phyloP scores from a whole-genome alignment of 2,888 invertebrate genomes.

The Eilema griseolum region DNA sequence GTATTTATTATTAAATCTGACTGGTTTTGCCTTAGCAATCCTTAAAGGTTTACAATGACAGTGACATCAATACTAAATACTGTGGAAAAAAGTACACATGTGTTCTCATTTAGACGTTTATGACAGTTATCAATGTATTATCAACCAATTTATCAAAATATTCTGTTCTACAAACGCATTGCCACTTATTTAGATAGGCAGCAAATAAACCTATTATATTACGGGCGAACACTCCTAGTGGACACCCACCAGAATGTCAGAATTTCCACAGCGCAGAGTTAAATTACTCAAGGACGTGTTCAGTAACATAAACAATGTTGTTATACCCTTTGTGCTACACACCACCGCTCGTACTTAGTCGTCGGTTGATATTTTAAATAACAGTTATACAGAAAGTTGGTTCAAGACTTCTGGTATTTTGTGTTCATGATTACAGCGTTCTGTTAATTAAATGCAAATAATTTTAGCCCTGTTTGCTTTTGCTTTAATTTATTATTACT shows the following conservation, averaged over 20 bases:
- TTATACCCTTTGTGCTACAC: conserved; percentile 23
- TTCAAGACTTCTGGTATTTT: conserved; percentile 1
- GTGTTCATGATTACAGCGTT: neutral
- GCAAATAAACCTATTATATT: too few relatives aligned
- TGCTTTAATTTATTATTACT: neutral
- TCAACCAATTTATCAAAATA: too few relatives aligned
- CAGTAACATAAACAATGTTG: conserved; percentile 30
- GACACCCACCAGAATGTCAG: neutral
- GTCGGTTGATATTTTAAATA: conserved; percentile 11
- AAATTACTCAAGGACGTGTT: conserved; percentile 37
- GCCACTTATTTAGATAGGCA: too few relatives aligned
- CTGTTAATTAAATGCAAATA: neutral
- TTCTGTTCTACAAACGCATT: too few relatives aligned
- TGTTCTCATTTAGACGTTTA: too few relatives aligned
- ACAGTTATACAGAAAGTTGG: conserved; percentile 9
- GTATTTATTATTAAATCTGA: too few relatives aligned
- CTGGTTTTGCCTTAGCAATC: too few relatives aligned
- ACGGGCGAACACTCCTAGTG: neutral
- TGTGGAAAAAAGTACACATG: too few relatives aligned
- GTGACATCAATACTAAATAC: too few relatives aligned
- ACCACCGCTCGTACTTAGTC: conserved; percentile 9
- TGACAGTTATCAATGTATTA: too few relatives aligned
- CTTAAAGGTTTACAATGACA: too few relatives aligned
- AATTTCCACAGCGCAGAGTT: conserved; percentile 24
- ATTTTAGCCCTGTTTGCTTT: neutral